Percentiles rank a stretch among this genome's conserved stretches.
Evolutionary conservation across 2,888 invertebrate genomes (phyloP).

Genomic region (Dione vanillae): DNA sequence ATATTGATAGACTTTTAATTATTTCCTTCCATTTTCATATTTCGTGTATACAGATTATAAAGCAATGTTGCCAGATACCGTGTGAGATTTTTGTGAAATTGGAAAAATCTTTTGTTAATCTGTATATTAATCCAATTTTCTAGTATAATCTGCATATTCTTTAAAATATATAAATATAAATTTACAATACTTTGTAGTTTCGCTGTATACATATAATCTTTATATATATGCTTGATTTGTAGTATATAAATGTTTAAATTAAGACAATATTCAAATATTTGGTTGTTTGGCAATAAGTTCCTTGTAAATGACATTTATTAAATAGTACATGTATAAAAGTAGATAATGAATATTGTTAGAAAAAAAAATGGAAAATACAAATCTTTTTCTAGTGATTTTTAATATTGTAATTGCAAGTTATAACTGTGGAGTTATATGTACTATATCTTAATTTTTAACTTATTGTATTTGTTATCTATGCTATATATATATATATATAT

Average conservation of each 20-base stretch:
- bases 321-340: neutral
- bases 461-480: neutral
- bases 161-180: conserved; percentile 6
- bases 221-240: conserved; percentile 32
- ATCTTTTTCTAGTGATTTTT: neutral
- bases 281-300: conserved; percentile 32
- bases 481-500: neutral
- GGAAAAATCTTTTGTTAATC: conserved; percentile 26
- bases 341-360: neutral
- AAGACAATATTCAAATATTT: conserved; percentile 6
- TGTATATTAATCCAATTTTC: conserved; percentile 5
- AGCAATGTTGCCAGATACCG: conserved; percentile 38
- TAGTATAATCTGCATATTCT: conserved; percentile 16
- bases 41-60: conserved; percentile 3
- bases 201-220: conserved; percentile 7
- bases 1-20: neutral
- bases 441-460: too few relatives aligned
- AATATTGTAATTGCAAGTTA: neutral
- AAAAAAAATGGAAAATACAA: neutral
- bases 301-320: conserved; percentile 1
- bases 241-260: conserved; percentile 17
- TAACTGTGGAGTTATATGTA: too few relatives aligned
- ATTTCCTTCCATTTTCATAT: neutral
- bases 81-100: conserved; percentile 41
- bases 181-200: conserved; percentile 23